phyloP scores from a whole-genome alignment of 2,797 vertebrate genomes.

The Micrastur ruficollis region DNA sequence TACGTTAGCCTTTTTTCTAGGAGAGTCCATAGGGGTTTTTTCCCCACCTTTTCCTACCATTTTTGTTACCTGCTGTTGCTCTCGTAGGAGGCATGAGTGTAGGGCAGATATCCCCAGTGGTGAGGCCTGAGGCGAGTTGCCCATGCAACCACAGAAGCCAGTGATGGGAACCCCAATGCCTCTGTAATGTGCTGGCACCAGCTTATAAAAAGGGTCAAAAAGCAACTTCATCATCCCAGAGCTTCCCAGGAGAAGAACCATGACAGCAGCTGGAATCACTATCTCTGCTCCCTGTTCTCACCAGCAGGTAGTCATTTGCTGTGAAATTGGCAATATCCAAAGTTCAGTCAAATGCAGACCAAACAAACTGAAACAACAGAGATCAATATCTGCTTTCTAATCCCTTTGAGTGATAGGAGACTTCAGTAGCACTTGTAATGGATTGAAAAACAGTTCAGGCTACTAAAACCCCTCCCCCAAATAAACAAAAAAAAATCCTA shows the following conservation, averaged over 20 bases:
- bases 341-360: conserved; percentile 24
- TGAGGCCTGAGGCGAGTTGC: not conserved
- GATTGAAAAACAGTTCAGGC: not conserved
- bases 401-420: not conserved
- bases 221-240: not conserved
- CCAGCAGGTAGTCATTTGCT: not conserved
- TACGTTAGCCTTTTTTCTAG: not conserved
- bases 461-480: not conserved
- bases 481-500: not conserved
- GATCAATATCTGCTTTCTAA: conserved; percentile 28
- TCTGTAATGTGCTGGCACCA: not conserved
- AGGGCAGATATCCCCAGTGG: not conserved
- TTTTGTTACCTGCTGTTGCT: not conserved
- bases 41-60: fast-evolving
- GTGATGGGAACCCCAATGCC: fast-evolving
- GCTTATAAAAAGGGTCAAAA: not conserved
- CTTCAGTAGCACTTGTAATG: not conserved
- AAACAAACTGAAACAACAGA: conserved; percentile 9
- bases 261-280: not conserved
- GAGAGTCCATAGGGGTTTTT: not conserved
- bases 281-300: not conserved
- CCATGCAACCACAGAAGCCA: not conserved
- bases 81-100: fast-evolving
- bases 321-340: conserved; percentile 17
- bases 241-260: not conserved